A percentile compares a stretch with the other conserved stretches of the same genome.
phyloP scores from a whole-genome alignment of 2,888 invertebrate genomes.

The Lasioglossum calceatum region DNA sequence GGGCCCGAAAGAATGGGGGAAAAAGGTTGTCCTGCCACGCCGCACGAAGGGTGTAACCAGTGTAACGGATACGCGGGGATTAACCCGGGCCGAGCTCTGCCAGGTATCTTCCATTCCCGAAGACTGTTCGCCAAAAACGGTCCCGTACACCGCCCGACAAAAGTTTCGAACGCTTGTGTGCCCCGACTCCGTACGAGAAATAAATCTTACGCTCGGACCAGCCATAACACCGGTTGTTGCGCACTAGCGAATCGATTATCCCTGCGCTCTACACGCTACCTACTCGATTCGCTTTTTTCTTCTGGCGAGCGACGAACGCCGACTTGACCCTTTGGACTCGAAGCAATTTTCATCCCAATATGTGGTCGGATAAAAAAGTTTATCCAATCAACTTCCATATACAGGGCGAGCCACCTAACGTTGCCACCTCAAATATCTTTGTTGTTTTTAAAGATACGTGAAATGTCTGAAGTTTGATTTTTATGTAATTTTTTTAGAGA shows the following conservation, averaged over 20 bases:
- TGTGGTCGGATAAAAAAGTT: no score
- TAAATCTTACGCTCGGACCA: not conserved
- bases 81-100: not conserved
- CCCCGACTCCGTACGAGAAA: not conserved
- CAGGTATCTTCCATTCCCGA: not conserved
- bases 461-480: no score
- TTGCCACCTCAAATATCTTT: no score
- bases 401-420: no score
- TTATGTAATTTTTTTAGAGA: no score
- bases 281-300: not conserved
- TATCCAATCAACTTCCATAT: no score
- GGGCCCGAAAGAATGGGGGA: not conserved
- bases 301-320: not conserved
- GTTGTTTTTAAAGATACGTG: no score
- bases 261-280: not conserved
- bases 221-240: not conserved
- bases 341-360: no score
- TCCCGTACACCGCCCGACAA: not conserved
- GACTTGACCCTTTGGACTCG: no score
- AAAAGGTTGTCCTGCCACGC: conserved; percentile 1
- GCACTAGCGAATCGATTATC: not conserved
- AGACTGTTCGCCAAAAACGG: not conserved
- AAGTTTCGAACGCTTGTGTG: not conserved
- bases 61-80: conserved; percentile 3
- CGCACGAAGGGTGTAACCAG: not conserved